phyloP scores from a whole-genome alignment of 2,113 vertebrate genomes.

The Nerophis lumbriciformis region DNA sequence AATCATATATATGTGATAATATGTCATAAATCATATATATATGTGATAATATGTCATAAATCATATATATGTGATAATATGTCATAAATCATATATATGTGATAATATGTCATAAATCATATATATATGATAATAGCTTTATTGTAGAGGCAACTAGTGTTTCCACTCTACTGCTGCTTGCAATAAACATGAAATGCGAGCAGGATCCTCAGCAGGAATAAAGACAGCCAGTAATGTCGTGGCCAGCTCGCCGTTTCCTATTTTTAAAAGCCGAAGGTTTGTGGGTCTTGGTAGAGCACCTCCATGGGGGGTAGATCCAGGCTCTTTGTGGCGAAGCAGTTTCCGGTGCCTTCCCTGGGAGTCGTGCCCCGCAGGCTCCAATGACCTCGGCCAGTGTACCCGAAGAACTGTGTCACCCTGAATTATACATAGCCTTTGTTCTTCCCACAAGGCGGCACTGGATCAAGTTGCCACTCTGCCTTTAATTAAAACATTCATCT shows the following conservation, averaged over 20 bases:
- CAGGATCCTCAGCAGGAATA: slow-evolving; percentile 35
- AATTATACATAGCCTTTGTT: slow-evolving; percentile 74
- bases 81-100: too few relatives aligned
- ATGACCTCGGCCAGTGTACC: slow-evolving; percentile 57
- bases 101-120: too few relatives aligned
- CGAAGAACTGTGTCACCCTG: slow-evolving; percentile 58
- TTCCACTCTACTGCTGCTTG: slow-evolving; percentile 25
- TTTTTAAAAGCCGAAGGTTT: slow-evolving; percentile 8
- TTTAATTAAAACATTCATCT: slow-evolving; percentile 62
- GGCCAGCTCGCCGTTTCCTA: not conserved
- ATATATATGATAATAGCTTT: too few relatives aligned
- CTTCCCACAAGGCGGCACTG: slow-evolving; percentile 60
- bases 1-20: too few relatives aligned
- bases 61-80: too few relatives aligned
- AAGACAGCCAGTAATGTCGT: slow-evolving; percentile 25
- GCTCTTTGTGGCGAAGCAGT: slow-evolving; percentile 43
- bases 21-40: too few relatives aligned
- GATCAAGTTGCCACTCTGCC: slow-evolving; percentile 72
- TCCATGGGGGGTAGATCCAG: slow-evolving; percentile 47
- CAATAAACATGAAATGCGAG: slow-evolving; percentile 63
- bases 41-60: too few relatives aligned
- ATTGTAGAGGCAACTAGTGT: too few relatives aligned
- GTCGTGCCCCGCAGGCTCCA: slow-evolving; percentile 51
- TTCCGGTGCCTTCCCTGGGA: slow-evolving; percentile 29
- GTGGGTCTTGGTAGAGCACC: slow-evolving; percentile 45